Percentiles rank a stretch among this genome's conserved stretches.
phyloP scores from a whole-genome alignment of 2,113 vertebrate species.

The Esox niger region DNA sequence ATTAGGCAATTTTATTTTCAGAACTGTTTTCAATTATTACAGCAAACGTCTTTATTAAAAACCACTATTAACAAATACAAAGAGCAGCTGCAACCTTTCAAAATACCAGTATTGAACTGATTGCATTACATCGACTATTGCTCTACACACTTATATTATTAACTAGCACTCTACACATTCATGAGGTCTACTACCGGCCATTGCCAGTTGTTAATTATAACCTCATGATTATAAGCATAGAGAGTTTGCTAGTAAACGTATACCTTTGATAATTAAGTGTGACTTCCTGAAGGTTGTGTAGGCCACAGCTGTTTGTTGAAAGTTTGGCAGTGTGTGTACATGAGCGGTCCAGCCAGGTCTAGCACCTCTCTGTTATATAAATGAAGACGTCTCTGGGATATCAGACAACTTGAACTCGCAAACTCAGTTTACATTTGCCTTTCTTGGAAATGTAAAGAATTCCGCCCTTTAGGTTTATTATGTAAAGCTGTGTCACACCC shows the following conservation, averaged over 20 bases:
- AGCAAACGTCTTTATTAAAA: constrained; percentile 32
- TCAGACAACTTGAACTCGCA: background rate
- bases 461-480: background rate
- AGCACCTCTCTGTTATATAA: constrained; percentile 38
- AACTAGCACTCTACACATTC: constrained; percentile 4
- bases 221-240: constrained; percentile 44
- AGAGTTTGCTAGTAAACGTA: constrained; percentile 37
- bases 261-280: constrained; percentile 61
- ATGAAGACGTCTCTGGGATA: constrained; percentile 23
- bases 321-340: constrained; percentile 40
- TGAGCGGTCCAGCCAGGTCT: constrained; percentile 36
- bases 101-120: background rate
- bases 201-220: constrained; percentile 43
- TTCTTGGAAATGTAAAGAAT: background rate
- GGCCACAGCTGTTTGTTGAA: constrained; percentile 51
- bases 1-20: constrained; percentile 34
- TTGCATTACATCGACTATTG: background rate
- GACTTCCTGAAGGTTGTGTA: constrained; percentile 61
- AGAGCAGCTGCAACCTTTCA: constrained; percentile 2
- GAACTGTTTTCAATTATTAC: constrained; percentile 29
- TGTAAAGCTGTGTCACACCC: background rate
- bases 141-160: too few species aligned
- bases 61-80: constrained; percentile 30
- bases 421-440: constrained; percentile 1
- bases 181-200: constrained; percentile 19